Percentiles rank a stretch among this genome's conserved stretches.
Conservation (phyloP, 1,140 invertebrate species). For the Rhopalosiphum padi region DNA sequence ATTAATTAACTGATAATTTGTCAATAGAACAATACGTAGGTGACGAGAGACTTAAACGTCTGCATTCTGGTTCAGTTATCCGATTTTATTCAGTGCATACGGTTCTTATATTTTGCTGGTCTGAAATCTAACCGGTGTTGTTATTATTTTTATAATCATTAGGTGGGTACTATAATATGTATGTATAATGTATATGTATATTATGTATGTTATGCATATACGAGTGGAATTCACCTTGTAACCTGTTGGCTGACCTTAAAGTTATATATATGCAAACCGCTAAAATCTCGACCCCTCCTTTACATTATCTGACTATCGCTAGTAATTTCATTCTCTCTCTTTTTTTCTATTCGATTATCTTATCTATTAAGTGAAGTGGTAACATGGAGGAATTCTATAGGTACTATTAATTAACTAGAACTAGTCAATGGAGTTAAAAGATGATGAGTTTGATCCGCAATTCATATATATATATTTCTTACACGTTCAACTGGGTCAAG, state of each 20-base stretch:
- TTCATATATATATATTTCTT: slow-evolving; percentile 16
- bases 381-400: slow-evolving; percentile 15
- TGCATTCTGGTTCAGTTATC: background rate
- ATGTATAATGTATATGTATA: background rate
- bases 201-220: background rate
- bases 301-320: background rate
- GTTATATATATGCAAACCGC: slow-evolving; percentile 46
- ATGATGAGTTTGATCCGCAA: slow-evolving; percentile 36
- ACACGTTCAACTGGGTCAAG: slow-evolving; percentile 50
- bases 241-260: slow-evolving; percentile 52
- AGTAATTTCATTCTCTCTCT: background rate
- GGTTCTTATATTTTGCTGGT: background rate
- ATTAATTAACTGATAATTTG: background rate
- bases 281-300: slow-evolving; percentile 49
- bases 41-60: slow-evolving; percentile 4
- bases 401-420: slow-evolving; percentile 48
- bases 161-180: background rate
- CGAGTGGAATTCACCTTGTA: slow-evolving; percentile 54
- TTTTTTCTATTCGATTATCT: slow-evolving; percentile 6
- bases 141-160: slow-evolving; percentile 1
- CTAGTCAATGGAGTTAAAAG: slow-evolving; percentile 46
- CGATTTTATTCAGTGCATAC: background rate
- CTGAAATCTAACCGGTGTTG: background rate
- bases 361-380: background rate
- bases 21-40: background rate